A percentile compares a stretch with the other conserved stretches of the same genome.
Evolutionary conservation across 2,888 invertebrate genomes (phyloP).

Genomic region (Psococerastis gibbosa): DNA sequence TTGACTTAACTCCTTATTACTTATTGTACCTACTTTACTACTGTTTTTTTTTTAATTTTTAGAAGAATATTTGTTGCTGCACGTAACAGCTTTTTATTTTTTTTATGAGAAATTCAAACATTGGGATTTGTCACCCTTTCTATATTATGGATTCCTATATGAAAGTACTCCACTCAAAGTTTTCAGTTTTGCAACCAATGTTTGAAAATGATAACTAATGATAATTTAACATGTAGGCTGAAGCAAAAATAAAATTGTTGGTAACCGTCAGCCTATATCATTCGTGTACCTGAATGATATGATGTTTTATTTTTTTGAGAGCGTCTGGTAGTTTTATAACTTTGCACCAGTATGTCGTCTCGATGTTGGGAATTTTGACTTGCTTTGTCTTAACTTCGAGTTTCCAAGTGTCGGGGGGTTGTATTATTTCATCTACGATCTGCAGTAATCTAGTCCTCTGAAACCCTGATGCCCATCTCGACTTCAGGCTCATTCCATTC

Average conservation of each 20-base stretch:
- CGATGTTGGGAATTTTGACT: conserved; percentile 55
- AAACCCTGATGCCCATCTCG: conserved; percentile 44
- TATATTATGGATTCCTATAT: no score
- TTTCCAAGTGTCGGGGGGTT: conserved; percentile 31
- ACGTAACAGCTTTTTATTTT: no score
- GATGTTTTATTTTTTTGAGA: conserved; percentile 39
- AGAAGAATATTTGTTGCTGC: no score
- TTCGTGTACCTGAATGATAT: conserved; percentile 45
- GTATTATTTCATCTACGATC: conserved; percentile 3
- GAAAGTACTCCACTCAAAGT: no score
- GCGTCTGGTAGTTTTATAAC: conserved; percentile 54
- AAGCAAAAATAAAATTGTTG: background rate
- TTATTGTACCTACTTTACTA: no score
- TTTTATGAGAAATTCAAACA: no score
- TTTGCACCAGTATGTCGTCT: conserved; percentile 97
- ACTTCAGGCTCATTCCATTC: conserved; percentile 41
- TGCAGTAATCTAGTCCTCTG: conserved; percentile 50
- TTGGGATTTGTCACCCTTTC: no score
- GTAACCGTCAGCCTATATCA: conserved; percentile 3
- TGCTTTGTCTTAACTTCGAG: conserved; percentile 41
- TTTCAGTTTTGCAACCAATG: no score
- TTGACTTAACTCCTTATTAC: no score
- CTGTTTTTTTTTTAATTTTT: no score
- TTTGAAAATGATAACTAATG: no score
- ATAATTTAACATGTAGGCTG: background rate